Evolutionary conservation across 2,797 vertebrate genomes (phyloP).

Genomic region (Arremon aurantiirostris): DNA sequence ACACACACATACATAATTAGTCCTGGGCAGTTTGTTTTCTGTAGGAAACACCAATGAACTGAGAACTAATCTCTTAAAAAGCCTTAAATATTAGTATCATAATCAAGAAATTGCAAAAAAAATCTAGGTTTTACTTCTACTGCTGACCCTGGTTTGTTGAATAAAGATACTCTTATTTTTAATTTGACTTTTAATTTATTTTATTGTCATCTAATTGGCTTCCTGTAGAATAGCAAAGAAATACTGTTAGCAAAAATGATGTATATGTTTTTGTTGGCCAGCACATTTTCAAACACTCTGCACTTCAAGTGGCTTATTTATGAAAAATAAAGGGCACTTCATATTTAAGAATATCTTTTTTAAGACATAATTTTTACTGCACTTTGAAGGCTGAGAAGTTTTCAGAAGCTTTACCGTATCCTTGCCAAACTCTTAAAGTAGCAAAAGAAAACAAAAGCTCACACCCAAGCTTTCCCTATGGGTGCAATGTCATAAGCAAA

Average conservation of each 20-base stretch:
- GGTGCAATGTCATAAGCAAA: not conserved
- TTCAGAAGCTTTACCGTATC: not conserved
- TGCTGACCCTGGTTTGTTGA: not conserved
- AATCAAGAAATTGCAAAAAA: not conserved
- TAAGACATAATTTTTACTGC: not conserved
- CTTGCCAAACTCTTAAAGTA: not conserved
- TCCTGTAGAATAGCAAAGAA: not conserved
- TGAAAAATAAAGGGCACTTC: not conserved
- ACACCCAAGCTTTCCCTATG: conserved; percentile 8
- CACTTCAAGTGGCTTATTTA: not conserved
- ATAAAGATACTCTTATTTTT: not conserved
- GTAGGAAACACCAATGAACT: not conserved
- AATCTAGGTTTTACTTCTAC: not conserved
- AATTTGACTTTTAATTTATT: not conserved
- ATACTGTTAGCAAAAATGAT: not conserved
- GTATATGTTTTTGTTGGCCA: not conserved
- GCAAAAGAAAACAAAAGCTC: not conserved
- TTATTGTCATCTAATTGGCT: not conserved
- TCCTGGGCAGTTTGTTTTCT: not conserved
- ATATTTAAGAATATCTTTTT: not conserved
- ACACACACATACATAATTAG: not conserved
- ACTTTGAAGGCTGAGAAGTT: not conserved
- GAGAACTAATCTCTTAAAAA: not conserved
- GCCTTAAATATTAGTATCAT: not conserved
- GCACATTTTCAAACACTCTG: not conserved